phyloP scores from a whole-genome alignment of 2,113 vertebrate genomes.

The Oreotrochilus melanogaster region DNA sequence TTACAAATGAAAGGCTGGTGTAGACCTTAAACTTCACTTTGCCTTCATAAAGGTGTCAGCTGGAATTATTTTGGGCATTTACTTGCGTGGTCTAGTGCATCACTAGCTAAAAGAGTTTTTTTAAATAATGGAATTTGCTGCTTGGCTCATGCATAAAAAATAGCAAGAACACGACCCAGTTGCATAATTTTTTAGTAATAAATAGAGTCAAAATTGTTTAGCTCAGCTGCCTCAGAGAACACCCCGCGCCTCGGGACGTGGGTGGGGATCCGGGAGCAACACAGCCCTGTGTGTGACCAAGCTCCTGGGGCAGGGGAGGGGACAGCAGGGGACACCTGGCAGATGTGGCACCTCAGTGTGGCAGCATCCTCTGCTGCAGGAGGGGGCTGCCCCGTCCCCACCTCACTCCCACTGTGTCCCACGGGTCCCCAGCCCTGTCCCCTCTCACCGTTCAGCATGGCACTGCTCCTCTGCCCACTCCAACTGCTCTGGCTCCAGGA shows the following conservation, averaged over 20 bases:
- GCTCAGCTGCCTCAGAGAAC: constrained; percentile 36
- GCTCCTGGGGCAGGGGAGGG: not conserved
- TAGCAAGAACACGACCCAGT: constrained; percentile 63
- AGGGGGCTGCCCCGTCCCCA: rapidly evolving
- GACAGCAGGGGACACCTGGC: rapidly evolving
- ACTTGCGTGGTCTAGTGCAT: constrained; percentile 68
- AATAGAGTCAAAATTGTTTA: constrained; percentile 54
- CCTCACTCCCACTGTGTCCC: rapidly evolving
- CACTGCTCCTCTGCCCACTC: not conserved
- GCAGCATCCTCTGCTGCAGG: not conserved
- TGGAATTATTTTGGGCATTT: constrained; percentile 71
- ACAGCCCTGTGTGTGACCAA: not conserved
- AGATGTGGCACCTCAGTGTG: rapidly evolving
- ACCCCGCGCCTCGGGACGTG: rapidly evolving
- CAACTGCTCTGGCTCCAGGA: not conserved
- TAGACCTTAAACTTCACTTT: constrained; percentile 54
- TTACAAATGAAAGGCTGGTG: constrained; percentile 33
- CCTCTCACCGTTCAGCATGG: rapidly evolving
- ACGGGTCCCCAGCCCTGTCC: not conserved
- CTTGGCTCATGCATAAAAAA: constrained; percentile 69
- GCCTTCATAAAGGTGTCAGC: constrained; percentile 67
- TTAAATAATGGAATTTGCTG: constrained; percentile 67
- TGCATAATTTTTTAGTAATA: constrained; percentile 72
- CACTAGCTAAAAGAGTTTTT: constrained; percentile 63
- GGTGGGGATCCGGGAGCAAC: not conserved